Evolutionary conservation across 2,113 vertebrate genomes (phyloP), one percentile per base, ranked within the genome.

Genomic region (Cyprinus carpio): DNA sequence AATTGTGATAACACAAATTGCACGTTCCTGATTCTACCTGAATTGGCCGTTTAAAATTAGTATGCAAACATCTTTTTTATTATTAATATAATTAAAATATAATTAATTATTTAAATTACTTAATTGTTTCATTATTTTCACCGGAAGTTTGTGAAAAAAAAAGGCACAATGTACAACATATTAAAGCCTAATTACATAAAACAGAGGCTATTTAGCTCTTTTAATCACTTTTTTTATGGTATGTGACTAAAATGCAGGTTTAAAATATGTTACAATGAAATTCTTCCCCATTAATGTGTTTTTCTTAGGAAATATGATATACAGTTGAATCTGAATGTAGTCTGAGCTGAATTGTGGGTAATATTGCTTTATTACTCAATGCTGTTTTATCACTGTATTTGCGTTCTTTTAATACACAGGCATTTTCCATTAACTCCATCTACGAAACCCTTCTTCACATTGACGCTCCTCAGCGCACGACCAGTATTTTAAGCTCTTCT

Each of bases 401-500:
- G 84, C 15, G n/a, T 15, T 46, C 10, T 76, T 27, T 49, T 77
- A 51, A 10, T 11, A 31, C 13, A 13, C 18, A n/a, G 65, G 25
- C 23, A 49, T 87, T 31, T 60, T 81, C 72, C 29, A 6, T 64
- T 80, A 23, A 64, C 75, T 56, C 31, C 25, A 25, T 72, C n/a
- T 37, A 12, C 8, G 25, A 34, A 69, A 81, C 16, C 62, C 71
- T 85, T 82, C 56, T 74, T 82, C 78, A 71, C 2, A 25, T 40
- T 65, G 58, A 74, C 20, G 82, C 23, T 75, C 31, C 60, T 49
- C 46, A 64, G 27, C n/a, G 4, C 83, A 29, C 60, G 49, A 16
- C n/a, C 82, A 75, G 65, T 75, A 75, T 60, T 78, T 87, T 87
- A 82, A 80, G 75, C 34, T 76, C 58, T 58, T 83, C 87, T 62